phyloP scores from a whole-genome alignment of 30 jellyfish, hydroid and myxozoan species.

The Chrysaora quinquecirrha region DNA sequence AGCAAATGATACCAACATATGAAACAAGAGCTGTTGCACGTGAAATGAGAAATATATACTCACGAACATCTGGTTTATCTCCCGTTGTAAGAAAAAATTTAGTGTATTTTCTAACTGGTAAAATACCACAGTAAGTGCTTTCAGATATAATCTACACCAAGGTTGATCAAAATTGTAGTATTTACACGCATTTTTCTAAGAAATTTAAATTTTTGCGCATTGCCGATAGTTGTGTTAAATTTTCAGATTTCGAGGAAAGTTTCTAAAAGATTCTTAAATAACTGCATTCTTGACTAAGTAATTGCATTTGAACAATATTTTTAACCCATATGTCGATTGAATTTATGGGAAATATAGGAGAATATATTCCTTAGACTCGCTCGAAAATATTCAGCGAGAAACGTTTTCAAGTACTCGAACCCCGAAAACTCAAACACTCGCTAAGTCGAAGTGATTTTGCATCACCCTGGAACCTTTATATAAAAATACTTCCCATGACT shows the following conservation, averaged over 20 bases:
- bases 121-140: constrained; percentile 40
- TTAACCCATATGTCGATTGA: too few species aligned
- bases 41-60: constrained; percentile 18
- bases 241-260: too few species aligned
- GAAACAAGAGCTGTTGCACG: constrained; percentile 6
- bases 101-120: constrained; percentile 17
- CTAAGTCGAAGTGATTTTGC: not conserved
- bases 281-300: not conserved
- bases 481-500: too few species aligned
- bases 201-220: too few species aligned
- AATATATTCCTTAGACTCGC: too few species aligned
- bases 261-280: too few species aligned
- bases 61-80: not conserved
- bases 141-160: not conserved
- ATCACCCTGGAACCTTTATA: not conserved
- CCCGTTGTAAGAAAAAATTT: constrained; percentile 1
- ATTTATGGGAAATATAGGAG: too few species aligned
- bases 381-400: too few species aligned
- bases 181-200: not conserved
- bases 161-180: not conserved
- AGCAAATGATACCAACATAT: not conserved
- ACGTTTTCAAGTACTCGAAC: too few species aligned
- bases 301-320: too few species aligned
- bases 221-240: too few species aligned
- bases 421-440: not conserved